These are phyloP conservation scores for Trichogramma evanescens DNA, from an alignment of 2,888 invertebrate genomes.

Conservation along the genomic window DNA sequence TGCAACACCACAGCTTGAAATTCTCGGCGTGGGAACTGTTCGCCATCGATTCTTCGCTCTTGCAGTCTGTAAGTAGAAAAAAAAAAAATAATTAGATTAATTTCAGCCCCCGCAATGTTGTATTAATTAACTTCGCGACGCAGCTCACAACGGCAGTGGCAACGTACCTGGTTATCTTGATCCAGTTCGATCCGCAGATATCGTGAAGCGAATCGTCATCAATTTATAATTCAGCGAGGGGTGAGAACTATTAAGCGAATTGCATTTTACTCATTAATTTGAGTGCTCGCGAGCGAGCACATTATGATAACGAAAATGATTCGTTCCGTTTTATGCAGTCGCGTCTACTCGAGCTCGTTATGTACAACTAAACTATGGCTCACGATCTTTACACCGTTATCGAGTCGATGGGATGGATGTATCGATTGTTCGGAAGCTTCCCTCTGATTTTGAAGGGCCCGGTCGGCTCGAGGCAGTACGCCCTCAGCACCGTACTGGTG, in stretches of 20 bases:
- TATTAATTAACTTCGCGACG: not conserved
- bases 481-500: not conserved
- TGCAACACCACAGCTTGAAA: conserved; percentile 15
- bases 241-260: not conserved
- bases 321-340: too few species aligned
- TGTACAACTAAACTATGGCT: not conserved
- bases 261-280: too few species aligned
- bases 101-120: not conserved
- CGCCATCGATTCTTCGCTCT: conserved; percentile 12
- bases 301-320: too few species aligned
- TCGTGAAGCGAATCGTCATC: not conserved
- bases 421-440: conserved; percentile 1
- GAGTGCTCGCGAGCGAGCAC: too few species aligned
- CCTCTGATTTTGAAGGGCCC: conserved; percentile 2
- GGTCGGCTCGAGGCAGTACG: conserved; percentile 1
- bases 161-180: conserved; percentile 10
- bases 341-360: not conserved
- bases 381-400: conserved; percentile 5
- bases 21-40: conserved; percentile 19
- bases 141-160: conserved; percentile 6
- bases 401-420: conserved; percentile 11
- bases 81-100: not conserved
- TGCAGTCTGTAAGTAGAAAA: conserved; percentile 12
- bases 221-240: not conserved
- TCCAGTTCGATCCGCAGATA: conserved; percentile 10